These are phyloP conservation scores for Pristionchus mayeri DNA, from an alignment of 2,888 invertebrate species.

Conservation along the genomic window DNA sequence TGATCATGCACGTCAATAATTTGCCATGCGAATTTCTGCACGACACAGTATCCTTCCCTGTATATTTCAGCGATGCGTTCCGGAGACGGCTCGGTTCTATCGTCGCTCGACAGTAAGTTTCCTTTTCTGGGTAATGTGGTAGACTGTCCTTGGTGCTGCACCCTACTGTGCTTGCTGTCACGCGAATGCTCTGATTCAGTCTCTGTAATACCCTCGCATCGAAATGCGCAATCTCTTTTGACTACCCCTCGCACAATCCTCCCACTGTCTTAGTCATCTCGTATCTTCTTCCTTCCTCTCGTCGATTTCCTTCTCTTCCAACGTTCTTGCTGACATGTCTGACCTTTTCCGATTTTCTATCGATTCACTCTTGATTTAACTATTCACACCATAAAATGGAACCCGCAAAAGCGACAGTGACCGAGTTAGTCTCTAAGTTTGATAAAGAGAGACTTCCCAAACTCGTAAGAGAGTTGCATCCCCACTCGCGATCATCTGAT, in stretches of 20 bases:
- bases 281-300: slow-evolving; percentile 1
- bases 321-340: slow-evolving; percentile 24
- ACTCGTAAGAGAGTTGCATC: neutral
- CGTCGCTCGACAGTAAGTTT: slow-evolving; percentile 37
- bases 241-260: neutral
- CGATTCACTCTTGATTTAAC: slow-evolving; percentile 9
- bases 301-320: neutral
- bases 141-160: slow-evolving; percentile 3
- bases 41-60: neutral
- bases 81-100: slow-evolving; percentile 40
- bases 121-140: neutral
- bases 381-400: neutral
- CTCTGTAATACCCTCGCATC: neutral
- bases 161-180: slow-evolving; percentile 24
- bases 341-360: neutral
- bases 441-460: neutral
- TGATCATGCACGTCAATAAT: neutral
- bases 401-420: neutral
- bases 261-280: slow-evolving; percentile 13
- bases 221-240: slow-evolving; percentile 2
- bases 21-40: neutral
- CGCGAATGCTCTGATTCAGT: neutral
- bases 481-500: neutral
- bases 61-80: slow-evolving; percentile 25
- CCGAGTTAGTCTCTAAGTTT: slow-evolving; percentile 12